These are phyloP conservation scores for Phalloptychus januarius DNA, from an alignment of 2,797 vertebrate genomes.

Conservation along the genomic window DNA sequence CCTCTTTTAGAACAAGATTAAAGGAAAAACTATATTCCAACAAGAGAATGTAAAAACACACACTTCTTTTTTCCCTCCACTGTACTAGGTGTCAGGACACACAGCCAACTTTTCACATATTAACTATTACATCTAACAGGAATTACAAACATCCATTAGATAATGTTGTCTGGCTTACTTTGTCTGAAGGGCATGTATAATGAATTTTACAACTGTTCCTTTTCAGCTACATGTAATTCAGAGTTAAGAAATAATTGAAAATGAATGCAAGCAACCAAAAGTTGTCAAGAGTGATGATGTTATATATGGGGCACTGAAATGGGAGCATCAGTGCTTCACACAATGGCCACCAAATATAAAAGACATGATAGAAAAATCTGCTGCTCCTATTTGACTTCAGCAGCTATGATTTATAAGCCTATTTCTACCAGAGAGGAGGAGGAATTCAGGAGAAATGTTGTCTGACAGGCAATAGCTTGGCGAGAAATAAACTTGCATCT, in stretches of 20 bases:
- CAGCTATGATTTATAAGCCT: background rate
- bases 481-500: background rate
- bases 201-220: background rate
- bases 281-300: background rate
- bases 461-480: background rate
- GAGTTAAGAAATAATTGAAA: background rate
- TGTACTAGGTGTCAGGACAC: background rate
- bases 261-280: background rate
- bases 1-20: conserved; percentile 19
- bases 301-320: background rate
- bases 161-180: conserved; percentile 7
- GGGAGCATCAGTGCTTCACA: background rate
- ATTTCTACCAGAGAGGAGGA: background rate
- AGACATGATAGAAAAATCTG: background rate
- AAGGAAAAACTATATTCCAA: background rate
- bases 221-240: background rate
- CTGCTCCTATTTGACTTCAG: background rate
- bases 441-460: background rate
- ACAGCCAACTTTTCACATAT: background rate
- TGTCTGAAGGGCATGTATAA: background rate
- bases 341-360: background rate
- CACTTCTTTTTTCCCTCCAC: conserved; percentile 10
- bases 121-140: background rate
- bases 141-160: conserved; percentile 1
- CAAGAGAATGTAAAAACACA: conserved; percentile 1